These are phyloP conservation scores for Mesoligia furuncula DNA, from an alignment of 2,888 invertebrate species.

Conservation along the genomic window DNA sequence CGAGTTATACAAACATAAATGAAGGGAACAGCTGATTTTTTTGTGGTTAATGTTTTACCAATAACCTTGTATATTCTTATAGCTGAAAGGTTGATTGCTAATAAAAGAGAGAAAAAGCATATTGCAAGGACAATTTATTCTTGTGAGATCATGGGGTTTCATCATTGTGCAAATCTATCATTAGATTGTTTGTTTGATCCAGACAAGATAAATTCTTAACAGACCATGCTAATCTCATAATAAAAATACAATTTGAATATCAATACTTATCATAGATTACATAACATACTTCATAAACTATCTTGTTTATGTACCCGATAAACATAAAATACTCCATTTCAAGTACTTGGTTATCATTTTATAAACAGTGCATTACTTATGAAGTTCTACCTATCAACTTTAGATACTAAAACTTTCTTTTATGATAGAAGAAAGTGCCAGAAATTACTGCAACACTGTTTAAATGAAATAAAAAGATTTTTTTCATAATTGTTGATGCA, in stretches of 20 bases:
- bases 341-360: slow-evolving; percentile 2
- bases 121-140: not conserved
- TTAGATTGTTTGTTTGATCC: not conserved
- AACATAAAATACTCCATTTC: slow-evolving; percentile 15
- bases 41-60: too few species aligned
- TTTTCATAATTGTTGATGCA: not conserved
- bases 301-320: slow-evolving; percentile 14
- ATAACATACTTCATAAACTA: slow-evolving; percentile 9
- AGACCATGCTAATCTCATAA: not conserved
- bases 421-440: not conserved
- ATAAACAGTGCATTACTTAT: not conserved
- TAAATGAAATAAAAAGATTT: not conserved
- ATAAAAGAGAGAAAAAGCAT: not conserved
- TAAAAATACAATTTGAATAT: slow-evolving; percentile 27
- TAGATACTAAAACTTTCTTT: slow-evolving; percentile 4
- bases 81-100: not conserved
- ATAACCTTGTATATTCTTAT: too few species aligned
- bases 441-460: not conserved
- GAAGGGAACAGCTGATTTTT: too few species aligned
- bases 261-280: slow-evolving; percentile 33
- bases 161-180: not conserved
- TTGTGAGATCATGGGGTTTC: too few species aligned
- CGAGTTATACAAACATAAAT: too few species aligned
- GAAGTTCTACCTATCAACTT: slow-evolving; percentile 20
- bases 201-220: slow-evolving; percentile 4